Evolutionary conservation across 2,888 invertebrate genomes (phyloP).

Genomic region (Dynastes tityus): DNA sequence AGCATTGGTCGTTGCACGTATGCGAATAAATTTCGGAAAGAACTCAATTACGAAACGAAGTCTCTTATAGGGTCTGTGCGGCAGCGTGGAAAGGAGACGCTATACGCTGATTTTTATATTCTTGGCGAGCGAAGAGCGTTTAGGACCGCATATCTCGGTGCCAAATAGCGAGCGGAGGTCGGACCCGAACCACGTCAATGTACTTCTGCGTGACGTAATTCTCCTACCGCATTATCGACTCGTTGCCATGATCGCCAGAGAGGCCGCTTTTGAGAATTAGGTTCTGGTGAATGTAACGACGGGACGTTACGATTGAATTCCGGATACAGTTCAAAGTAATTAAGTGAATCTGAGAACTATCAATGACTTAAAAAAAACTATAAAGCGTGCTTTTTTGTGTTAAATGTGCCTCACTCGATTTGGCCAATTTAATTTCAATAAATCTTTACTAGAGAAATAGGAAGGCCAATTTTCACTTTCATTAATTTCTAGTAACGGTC

Average conservation of each 20-base stretch:
- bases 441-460: too few species aligned
- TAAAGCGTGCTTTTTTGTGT: too few species aligned
- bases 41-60: conserved; percentile 28
- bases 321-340: too few species aligned
- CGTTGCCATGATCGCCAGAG: neutral
- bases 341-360: too few species aligned
- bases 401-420: too few species aligned
- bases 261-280: too few species aligned
- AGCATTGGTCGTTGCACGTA: conserved; percentile 26
- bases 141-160: conserved; percentile 14
- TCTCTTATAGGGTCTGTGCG: conserved; percentile 5
- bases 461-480: too few species aligned
- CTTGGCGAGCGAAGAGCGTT: conserved; percentile 9
- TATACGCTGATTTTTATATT: conserved; percentile 29
- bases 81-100: neutral
- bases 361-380: too few species aligned
- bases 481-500: too few species aligned
- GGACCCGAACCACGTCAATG: conserved; percentile 19
- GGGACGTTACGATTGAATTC: too few species aligned
- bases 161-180: conserved; percentile 3
- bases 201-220: conserved; percentile 17
- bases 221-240: conserved; percentile 5
- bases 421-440: too few species aligned
- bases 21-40: conserved; percentile 32
- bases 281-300: too few species aligned